phyloP scores from a whole-genome alignment of 2,797 vertebrate genomes.

The Zonotrichia albicollis region DNA sequence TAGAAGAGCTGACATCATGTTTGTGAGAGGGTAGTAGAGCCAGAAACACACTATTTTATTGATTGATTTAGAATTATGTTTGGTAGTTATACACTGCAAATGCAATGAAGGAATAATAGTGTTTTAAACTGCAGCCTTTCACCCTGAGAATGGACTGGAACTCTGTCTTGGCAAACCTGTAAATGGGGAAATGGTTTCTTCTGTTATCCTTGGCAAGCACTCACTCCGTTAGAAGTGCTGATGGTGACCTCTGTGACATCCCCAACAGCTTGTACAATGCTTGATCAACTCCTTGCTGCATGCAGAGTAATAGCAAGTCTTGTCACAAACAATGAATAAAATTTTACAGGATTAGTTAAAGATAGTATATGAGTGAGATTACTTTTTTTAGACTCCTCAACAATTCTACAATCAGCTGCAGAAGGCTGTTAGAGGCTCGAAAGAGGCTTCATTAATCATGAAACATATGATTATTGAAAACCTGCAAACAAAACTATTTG shows the following conservation, averaged over 20 bases:
- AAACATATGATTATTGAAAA: slow-evolving; percentile 67
- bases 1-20: neutral
- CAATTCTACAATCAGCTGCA: slow-evolving; percentile 25
- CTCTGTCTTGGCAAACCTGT: slow-evolving; percentile 19
- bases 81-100: neutral
- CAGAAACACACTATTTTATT: neutral
- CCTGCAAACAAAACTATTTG: slow-evolving; percentile 55
- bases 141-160: neutral
- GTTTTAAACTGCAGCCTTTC: neutral
- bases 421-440: slow-evolving; percentile 36
- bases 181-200: slow-evolving; percentile 16
- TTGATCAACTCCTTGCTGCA: slow-evolving; percentile 20
- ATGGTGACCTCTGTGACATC: neutral
- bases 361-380: slow-evolving; percentile 29
- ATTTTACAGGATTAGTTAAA: slow-evolving; percentile 48
- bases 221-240: slow-evolving; percentile 17
- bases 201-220: slow-evolving; percentile 37
- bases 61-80: neutral
- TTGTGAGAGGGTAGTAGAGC: neutral
- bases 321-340: slow-evolving; percentile 48
- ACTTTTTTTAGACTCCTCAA: slow-evolving; percentile 47
- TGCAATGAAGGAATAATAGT: neutral
- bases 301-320: slow-evolving; percentile 30
- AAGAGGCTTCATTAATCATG: slow-evolving; percentile 53
- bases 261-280: slow-evolving; percentile 48